phyloP scores from a whole-genome alignment of 2,888 invertebrate species.

The Nemotelus pantherinus region DNA sequence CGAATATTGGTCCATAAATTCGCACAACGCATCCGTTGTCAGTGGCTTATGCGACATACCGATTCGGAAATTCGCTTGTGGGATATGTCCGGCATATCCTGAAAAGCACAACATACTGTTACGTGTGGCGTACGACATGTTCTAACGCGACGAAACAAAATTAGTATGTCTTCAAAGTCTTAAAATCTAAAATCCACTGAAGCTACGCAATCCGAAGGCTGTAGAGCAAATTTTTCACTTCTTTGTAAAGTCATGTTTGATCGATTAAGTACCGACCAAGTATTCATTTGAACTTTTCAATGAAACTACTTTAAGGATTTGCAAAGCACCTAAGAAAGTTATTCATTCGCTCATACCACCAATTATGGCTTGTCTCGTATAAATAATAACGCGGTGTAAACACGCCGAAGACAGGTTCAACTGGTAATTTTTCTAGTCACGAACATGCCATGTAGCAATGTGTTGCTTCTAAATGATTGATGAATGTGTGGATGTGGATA shows the following conservation, averaged over 20 bases:
- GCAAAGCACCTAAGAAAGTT: background rate
- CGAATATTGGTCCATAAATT: slow-evolving; percentile 80
- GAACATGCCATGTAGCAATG: background rate
- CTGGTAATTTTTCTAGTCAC: slow-evolving; percentile 3
- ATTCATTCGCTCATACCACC: background rate
- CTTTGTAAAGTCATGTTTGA: slow-evolving; percentile 26
- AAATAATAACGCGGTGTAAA: slow-evolving; percentile 17
- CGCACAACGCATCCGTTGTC: slow-evolving; percentile 77
- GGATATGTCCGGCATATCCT: slow-evolving; percentile 61
- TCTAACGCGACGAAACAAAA: background rate
- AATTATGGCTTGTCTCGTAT: background rate
- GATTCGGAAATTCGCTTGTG: slow-evolving; percentile 60
- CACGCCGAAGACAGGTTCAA: slow-evolving; percentile 6
- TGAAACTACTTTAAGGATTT: background rate
- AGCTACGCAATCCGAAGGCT: no score
- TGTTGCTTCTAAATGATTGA: background rate
- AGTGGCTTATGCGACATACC: slow-evolving; percentile 67
- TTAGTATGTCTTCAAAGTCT: background rate
- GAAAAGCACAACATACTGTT: slow-evolving; percentile 20
- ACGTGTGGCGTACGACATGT: slow-evolving; percentile 53
- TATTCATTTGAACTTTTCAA: slow-evolving; percentile 7
- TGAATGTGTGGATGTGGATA: background rate
- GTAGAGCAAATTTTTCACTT: no score
- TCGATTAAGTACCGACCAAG: slow-evolving; percentile 41
- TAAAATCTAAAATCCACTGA: no score